Percentiles rank a stretch among this genome's conserved stretches.
These are phyloP conservation scores for Hapalemur alaotrensis DNA, from an alignment of 2,797 vertebrate species.

Conservation along the genomic window DNA sequence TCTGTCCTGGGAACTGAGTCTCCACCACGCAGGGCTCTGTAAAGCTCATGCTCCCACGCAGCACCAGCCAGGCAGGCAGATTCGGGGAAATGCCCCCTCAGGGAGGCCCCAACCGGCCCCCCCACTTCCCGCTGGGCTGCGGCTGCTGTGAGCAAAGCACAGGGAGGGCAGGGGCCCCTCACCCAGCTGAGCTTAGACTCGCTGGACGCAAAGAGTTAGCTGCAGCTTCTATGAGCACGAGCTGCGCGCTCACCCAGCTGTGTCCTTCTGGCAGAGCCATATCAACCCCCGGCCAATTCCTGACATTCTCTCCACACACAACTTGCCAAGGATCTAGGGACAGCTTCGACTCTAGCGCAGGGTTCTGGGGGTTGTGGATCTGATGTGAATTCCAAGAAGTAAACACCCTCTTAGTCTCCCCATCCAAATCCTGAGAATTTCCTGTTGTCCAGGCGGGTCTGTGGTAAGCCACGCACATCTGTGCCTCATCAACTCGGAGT, in stretches of 20 bases:
- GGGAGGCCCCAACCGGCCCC: not conserved
- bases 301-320: not conserved
- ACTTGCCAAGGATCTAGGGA: not conserved
- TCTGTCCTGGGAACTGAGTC: not conserved
- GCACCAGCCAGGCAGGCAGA: not conserved
- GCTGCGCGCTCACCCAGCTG: too few relatives aligned
- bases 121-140: not conserved
- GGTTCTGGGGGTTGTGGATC: not conserved
- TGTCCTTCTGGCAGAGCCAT: not conserved
- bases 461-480: slow-evolving; percentile 89
- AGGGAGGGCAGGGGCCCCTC: not conserved
- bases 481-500: slow-evolving; percentile 84
- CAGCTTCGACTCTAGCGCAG: not conserved
- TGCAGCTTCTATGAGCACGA: not conserved
- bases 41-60: not conserved
- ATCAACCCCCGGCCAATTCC: not conserved
- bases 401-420: slow-evolving; percentile 33
- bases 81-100: not conserved
- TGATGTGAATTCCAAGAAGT: slow-evolving; percentile 40
- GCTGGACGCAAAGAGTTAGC: not conserved
- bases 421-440: slow-evolving; percentile 88
- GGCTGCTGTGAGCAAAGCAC: not conserved
- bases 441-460: slow-evolving; percentile 88
- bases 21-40: not conserved
- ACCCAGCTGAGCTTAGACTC: not conserved